Evolutionary conservation across 1,140 invertebrate species (phyloP).

Genomic region (Rhizoglyphus robini): DNA sequence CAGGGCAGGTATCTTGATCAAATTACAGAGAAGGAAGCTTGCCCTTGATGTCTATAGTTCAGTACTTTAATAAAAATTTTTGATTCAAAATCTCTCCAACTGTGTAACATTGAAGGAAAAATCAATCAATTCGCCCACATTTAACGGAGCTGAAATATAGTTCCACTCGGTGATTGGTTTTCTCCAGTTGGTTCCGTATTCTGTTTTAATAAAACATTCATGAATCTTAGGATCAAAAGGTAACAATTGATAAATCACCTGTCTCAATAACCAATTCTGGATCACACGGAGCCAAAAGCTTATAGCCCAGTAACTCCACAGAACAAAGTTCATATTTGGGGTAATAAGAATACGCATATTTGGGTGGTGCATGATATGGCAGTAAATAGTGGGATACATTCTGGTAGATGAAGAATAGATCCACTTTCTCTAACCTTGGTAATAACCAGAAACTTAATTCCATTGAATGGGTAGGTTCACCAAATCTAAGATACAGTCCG

Average conservation of each 20-base stretch:
- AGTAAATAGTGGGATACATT: too few relatives aligned
- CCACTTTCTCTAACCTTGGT: not conserved
- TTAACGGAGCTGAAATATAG: slow-evolving; percentile 36
- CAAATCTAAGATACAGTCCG: not conserved
- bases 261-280: slow-evolving; percentile 38
- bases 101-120: too few relatives aligned
- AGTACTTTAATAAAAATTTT: too few relatives aligned
- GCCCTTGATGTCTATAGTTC: too few relatives aligned
- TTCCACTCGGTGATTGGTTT: slow-evolving; percentile 40
- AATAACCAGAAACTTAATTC: not conserved
- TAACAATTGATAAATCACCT: too few relatives aligned
- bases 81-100: too few relatives aligned
- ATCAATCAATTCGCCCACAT: not conserved
- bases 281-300: slow-evolving; percentile 42
- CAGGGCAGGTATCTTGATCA: too few relatives aligned
- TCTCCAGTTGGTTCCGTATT: slow-evolving; percentile 42
- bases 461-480: not conserved
- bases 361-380: not conserved
- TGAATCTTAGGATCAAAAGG: too few relatives aligned
- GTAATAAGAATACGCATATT: slow-evolving; percentile 38
- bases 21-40: too few relatives aligned
- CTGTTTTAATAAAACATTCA: too few relatives aligned
- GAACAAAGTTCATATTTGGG: slow-evolving; percentile 42
- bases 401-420: not conserved
- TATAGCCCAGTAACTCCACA: slow-evolving; percentile 40